Base-by-base conservation (phyloP, 1,140 invertebrate species). In the Rhyacophila brunnea region DNA sequence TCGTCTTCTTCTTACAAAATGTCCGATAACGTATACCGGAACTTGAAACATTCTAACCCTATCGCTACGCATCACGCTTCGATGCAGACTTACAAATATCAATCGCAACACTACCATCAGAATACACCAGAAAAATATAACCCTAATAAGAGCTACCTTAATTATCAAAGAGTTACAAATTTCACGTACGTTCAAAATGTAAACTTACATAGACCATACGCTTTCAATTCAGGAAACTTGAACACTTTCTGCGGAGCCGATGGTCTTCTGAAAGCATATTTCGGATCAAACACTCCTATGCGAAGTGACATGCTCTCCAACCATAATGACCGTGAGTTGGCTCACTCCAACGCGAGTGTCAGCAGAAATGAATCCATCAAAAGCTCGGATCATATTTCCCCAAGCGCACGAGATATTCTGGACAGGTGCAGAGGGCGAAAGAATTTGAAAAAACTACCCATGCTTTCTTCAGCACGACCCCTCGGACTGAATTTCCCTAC, bases 181-280 rank as follows among this genome's bases (percentile, higher is more conserved):
- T 11, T 42, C 11, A 14, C 20, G 3, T 42, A 43, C 5, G 40
- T 19, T 13, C 48, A 43, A 14, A 51, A 51, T 17, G 28, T 35
- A 9, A 42, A 42, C 20, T 6, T 28, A 34, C 5, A 7, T 6
- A 44, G 63, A 11, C 55, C 54, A 1, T 65, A 65, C 46, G 34
- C 42, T 15, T 57, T 65, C 34, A 65, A 65, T 49, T 65, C 64
- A 1, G 64, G 55, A 14, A 65, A 65, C 20, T 54, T 65, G 28
- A 65, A 58, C 28, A 32, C 56, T 2, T 49, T 65, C 15, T 58
- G 60, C 44, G 48, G 48, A 2, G 54, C 46, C 23, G 50, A 53
- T 32, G 63, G 63, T 23, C 54, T 65, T 28, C 35, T 64, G 11
- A 48, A 42, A 0, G 35, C 34, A 6, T 60, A 65, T 28, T 51